phyloP scores from a whole-genome alignment of 1,140 invertebrate species.

The Aphidius gifuensis region DNA sequence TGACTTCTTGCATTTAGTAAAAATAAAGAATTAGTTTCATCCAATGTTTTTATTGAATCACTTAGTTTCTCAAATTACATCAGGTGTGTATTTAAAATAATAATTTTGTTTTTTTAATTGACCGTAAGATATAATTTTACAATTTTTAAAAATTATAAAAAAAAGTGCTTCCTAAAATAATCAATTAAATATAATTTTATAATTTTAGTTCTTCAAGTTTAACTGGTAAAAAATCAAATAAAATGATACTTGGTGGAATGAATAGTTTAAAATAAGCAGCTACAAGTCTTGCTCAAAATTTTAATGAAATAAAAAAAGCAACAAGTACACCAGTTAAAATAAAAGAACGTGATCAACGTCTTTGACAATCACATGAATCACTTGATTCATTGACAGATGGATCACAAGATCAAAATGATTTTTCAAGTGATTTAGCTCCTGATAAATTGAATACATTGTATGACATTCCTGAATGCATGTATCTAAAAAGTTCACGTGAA shows the following conservation, averaged over 20 bases:
- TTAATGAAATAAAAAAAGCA: constrained; percentile 88
- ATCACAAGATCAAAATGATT: constrained; percentile 51
- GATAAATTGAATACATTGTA: constrained; percentile 46
- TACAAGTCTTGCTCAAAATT: constrained; percentile 80
- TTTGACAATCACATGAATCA: constrained; percentile 50
- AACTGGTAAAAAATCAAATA: constrained; percentile 83
- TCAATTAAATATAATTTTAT: constrained; percentile 14
- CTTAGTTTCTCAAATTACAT: constrained; percentile 51
- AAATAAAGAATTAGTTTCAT: constrained; percentile 49
- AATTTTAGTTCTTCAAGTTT: constrained; percentile 72
- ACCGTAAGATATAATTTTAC: neutral
- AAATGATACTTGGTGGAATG: constrained; percentile 79
- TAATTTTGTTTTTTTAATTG: constrained; percentile 6
- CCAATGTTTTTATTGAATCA: constrained; percentile 50
- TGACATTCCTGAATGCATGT: constrained; percentile 54
- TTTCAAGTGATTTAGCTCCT: constrained; percentile 43
- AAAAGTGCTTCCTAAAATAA: neutral
- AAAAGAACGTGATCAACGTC: constrained; percentile 50
- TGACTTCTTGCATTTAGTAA: constrained; percentile 48
- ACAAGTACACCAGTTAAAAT: constrained; percentile 81
- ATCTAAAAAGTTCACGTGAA: constrained; percentile 50
- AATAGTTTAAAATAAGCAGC: constrained; percentile 84
- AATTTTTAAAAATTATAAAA: neutral
- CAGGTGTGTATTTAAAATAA: constrained; percentile 44
- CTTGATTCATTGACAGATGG: constrained; percentile 51